Conservation (phyloP, 1,140 invertebrate species). For the Euura lappo region DNA sequence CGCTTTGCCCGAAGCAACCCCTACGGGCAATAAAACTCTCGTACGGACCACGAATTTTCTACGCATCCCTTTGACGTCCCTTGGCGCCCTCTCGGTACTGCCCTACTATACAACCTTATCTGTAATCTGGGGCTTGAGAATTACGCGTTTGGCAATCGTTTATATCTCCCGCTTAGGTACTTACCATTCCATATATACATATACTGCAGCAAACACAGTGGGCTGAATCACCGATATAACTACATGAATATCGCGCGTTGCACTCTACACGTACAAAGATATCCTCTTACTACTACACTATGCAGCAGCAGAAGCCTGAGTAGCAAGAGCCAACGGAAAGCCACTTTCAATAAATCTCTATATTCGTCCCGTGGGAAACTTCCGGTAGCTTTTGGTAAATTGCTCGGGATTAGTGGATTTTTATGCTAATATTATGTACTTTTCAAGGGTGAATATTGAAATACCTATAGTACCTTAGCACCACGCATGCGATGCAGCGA, state of each 20-base stretch:
- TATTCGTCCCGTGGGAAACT: conserved; percentile 39
- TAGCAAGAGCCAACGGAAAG: neutral
- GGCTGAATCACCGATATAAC: no score
- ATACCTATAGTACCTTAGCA: neutral
- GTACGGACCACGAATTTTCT: conserved; percentile 1
- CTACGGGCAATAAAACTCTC: neutral
- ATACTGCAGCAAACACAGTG: no score
- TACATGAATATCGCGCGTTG: neutral
- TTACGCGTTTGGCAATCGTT: conserved; percentile 27
- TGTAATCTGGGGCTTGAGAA: conserved; percentile 49
- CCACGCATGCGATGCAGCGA: neutral
- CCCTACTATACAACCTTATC: conserved; percentile 36
- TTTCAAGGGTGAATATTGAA: conserved; percentile 4
- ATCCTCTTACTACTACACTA: neutral
- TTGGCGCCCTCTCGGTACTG: neutral
- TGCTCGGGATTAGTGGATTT: conserved; percentile 46
- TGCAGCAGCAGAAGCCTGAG: neutral
- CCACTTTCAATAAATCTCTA: conserved; percentile 43
- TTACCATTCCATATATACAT: no score
- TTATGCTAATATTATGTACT: conserved; percentile 44
- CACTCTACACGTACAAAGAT: neutral
- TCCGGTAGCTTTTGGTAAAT: conserved; percentile 34
- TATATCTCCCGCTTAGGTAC: neutral
- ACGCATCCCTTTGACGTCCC: conserved; percentile 6
- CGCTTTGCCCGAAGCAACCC: neutral